Percentiles rank a stretch among this genome's conserved stretches.
Conservation (phyloP, 1,140 invertebrate species). For the Maniola jurtina region DNA sequence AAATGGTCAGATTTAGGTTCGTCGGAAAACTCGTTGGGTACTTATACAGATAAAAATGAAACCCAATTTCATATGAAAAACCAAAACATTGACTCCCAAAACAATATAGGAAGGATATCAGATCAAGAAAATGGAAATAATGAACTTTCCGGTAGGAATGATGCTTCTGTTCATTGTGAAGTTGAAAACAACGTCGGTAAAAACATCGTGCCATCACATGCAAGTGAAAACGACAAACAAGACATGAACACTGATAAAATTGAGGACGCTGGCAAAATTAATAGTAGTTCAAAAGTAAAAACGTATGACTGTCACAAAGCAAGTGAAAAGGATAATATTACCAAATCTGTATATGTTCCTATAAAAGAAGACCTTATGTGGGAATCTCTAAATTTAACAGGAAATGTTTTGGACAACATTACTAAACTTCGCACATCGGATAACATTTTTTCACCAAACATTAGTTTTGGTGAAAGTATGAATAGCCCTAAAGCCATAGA, state of each 20-base stretch:
- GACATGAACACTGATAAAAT: neutral
- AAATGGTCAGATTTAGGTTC: slow-evolving; percentile 74
- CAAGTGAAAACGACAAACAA: neutral
- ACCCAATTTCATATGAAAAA: neutral
- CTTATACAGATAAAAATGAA: neutral
- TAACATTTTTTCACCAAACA: slow-evolving; percentile 56
- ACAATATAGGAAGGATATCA: neutral
- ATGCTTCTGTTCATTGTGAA: neutral
- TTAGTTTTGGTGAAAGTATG: slow-evolving; percentile 57
- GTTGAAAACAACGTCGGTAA: neutral
- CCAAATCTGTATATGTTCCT: neutral
- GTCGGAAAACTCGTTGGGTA: slow-evolving; percentile 5
- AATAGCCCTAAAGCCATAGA: slow-evolving; percentile 20
- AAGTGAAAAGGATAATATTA: slow-evolving; percentile 3
- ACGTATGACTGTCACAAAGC: neutral
- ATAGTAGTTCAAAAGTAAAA: neutral
- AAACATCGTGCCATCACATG: neutral
- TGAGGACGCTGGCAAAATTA: neutral
- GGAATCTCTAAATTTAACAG: slow-evolving; percentile 61
- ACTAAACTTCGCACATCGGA: slow-evolving; percentile 42
- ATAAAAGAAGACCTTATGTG: slow-evolving; percentile 52
- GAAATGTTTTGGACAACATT: slow-evolving; percentile 49
- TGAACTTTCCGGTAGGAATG: neutral
- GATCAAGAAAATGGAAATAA: neutral
- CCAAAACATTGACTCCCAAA: neutral